Base-by-base conservation (phyloP, 64 coral and sea anemone species). In the Montipora efflorescens region DNA sequence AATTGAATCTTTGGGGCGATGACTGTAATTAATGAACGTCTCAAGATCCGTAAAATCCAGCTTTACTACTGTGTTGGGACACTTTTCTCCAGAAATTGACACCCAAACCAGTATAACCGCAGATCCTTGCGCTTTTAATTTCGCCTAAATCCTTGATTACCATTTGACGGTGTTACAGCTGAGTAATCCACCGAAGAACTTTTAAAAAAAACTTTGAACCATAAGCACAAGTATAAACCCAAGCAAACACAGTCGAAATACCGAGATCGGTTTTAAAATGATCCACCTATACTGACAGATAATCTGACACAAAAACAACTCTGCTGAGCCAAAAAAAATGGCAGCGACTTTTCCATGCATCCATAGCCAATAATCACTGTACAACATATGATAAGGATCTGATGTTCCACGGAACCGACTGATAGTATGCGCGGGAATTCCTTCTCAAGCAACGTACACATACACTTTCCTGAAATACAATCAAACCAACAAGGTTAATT, bases 381-480 rank as follows among this genome's bases (percentile, higher is more conserved):
- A 72, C 45, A 47, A 5, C 47, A 16, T 12, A n/a, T 5, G 8
- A 36, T 3, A 11, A 4, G 2, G 2, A 28, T 21, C 13, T 19
- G 28, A 7, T 2, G 61, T 68, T 64, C n/a, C 61, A 49, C 9
- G 59, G 59, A 16, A 64, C 53, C 11, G 11, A 57, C 11, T 16
- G 14, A 14, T 64, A 4, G 59, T 16, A 14, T 64, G 59, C 59
- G 14, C n/a, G n/a, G 28, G 2, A 13, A 70, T 70, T 86, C 66
- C 19, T 49, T 70, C 67, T 95, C 68, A 95, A 48, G 94, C 94
- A 51, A 95, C 94, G 84, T 95, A 95, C 81, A 95, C 83, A 16
- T 95, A 95, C 7, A 95, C 94, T 92, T 95, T 95, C 77, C 94
- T 95, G 28, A 25, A 47, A 71, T 71, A 43, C 48, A 55, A 88